A percentile compares a stretch with the other conserved stretches of the same genome.
These are phyloP conservation scores for Ceratotherium simum DNA, from an alignment of 2,113 vertebrate genomes.

Conservation along the genomic window DNA sequence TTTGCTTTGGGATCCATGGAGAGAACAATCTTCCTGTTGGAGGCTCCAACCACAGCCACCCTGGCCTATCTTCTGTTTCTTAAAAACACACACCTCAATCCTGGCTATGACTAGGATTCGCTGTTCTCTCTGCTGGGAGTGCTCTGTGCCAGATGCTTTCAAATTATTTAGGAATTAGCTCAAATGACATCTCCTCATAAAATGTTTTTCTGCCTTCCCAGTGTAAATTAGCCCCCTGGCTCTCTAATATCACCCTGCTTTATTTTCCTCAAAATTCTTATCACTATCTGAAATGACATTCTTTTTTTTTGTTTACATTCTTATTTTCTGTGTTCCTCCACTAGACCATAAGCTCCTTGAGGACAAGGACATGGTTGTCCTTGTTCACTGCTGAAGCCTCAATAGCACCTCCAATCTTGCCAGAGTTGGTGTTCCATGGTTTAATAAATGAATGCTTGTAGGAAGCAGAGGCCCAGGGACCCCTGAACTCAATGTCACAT, in stretches of 20 bases:
- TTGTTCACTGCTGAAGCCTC: not conserved
- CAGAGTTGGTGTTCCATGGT: not conserved
- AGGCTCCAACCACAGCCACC: not conserved
- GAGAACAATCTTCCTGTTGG: not conserved
- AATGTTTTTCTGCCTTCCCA: not conserved
- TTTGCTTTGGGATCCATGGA: not conserved
- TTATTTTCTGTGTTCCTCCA: not conserved
- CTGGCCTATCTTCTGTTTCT: not conserved
- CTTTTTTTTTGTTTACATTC: not conserved
- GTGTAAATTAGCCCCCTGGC: not conserved
- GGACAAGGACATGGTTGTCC: not conserved
- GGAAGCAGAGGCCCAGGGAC: not conserved
- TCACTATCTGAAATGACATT: not conserved
- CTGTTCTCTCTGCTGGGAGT: not conserved
- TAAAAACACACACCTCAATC: not conserved
- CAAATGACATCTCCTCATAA: not conserved
- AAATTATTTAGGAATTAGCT: slow-evolving; percentile 10
- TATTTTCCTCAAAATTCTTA: not conserved
- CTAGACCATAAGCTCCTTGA: not conserved
- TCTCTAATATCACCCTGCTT: not conserved
- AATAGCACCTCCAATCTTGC: not conserved
- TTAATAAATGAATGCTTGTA: not conserved
- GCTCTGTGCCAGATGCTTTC: not conserved
- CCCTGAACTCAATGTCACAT: not conserved
- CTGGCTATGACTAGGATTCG: not conserved